Evolutionary conservation across 2,113 vertebrate species (phyloP).

Genomic region (Passer montanus): DNA sequence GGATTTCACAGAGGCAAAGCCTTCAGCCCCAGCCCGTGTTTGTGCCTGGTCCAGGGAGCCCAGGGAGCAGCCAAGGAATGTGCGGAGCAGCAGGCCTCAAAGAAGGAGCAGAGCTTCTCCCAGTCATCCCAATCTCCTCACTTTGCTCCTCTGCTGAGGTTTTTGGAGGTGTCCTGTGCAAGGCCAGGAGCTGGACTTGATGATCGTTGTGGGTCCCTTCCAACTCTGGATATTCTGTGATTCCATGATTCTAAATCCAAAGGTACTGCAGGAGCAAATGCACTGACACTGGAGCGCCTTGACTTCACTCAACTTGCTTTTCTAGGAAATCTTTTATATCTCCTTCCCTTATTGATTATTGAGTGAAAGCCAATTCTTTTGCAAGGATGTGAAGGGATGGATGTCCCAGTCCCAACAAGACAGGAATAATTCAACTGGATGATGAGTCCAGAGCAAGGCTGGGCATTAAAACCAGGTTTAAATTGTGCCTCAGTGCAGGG

Average conservation of each 20-base stretch:
- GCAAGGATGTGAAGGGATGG: not conserved
- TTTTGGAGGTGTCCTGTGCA: not conserved
- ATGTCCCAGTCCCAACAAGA: not conserved
- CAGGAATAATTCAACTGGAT: not conserved
- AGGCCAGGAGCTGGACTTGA: not conserved
- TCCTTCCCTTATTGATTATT: not conserved
- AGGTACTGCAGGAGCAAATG: not conserved
- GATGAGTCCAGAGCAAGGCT: not conserved
- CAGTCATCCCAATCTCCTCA: not conserved
- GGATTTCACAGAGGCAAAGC: not conserved
- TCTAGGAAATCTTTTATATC: not conserved
- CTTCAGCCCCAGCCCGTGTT: not conserved
- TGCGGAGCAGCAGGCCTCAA: not conserved
- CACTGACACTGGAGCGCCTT: rapidly evolving
- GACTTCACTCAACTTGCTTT: not conserved
- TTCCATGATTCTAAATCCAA: not conserved
- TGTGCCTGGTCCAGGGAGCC: not conserved
- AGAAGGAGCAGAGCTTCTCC: not conserved
- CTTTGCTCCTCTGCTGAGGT: not conserved
- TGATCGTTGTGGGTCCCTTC: not conserved
- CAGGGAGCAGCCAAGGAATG: not conserved
- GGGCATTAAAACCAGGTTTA: not conserved
- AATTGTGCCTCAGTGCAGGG: too few species aligned
- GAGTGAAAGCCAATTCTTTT: not conserved
- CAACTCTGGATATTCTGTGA: not conserved